These are phyloP conservation scores for Diarsia mendica DNA, from an alignment of 2,888 invertebrate species.

Conservation along the genomic window DNA sequence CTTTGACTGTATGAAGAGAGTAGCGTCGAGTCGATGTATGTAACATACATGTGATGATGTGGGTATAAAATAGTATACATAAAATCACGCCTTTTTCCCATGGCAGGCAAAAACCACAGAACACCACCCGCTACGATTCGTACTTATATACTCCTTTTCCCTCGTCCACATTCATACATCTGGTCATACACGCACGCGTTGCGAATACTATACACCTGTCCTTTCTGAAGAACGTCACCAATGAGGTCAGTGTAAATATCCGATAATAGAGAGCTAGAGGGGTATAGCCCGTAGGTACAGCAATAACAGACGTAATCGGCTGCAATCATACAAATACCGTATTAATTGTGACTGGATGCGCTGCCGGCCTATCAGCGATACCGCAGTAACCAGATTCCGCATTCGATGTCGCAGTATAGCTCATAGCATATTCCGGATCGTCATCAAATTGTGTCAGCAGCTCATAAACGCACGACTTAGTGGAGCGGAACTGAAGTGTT, in stretches of 20 bases:
- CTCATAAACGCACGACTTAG: conserved; percentile 59
- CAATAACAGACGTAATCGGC: conserved; percentile 9
- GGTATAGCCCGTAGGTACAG: neutral
- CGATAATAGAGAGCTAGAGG: neutral
- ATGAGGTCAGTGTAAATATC: neutral
- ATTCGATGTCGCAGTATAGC: conserved; percentile 43
- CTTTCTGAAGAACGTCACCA: too few relatives aligned
- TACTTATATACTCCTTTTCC: too few relatives aligned
- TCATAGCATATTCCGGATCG: conserved; percentile 52
- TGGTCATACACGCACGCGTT: too few relatives aligned
- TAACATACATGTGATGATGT: conserved; percentile 5
- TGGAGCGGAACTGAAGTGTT: conserved; percentile 58
- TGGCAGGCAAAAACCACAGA: too few relatives aligned
- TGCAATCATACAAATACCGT: conserved; percentile 31
- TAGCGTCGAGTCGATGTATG: neutral
- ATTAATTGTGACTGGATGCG: conserved; percentile 34
- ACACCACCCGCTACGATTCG: too few relatives aligned
- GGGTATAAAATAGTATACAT: neutral
- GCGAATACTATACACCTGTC: too few relatives aligned
- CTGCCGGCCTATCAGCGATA: conserved; percentile 26
- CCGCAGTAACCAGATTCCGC: conserved; percentile 49
- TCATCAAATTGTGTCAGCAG: conserved; percentile 55
- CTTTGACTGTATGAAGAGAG: conserved; percentile 26
- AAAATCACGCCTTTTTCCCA: too few relatives aligned
- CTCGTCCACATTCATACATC: too few relatives aligned